A percentile compares a stretch with the other conserved stretches of the same genome.
Conservation (phyloP, 2,797 vertebrate genomes). For the Trachops cirrhosus region DNA sequence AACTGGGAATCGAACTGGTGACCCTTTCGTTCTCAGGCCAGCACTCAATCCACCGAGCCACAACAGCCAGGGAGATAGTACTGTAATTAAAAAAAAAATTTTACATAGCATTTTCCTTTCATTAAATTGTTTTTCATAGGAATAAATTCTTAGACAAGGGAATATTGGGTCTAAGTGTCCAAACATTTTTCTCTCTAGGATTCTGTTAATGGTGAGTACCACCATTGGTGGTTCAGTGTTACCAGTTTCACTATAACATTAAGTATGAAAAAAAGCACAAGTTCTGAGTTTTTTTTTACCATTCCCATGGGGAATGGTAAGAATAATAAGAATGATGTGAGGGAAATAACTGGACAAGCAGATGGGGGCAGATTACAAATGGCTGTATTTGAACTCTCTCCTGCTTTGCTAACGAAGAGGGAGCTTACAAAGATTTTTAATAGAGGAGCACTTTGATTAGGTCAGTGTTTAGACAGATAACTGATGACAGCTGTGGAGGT, state of each 20-base stretch:
- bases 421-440: background rate
- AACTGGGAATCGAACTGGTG: background rate
- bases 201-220: background rate
- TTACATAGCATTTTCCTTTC: background rate
- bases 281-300: background rate
- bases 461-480: background rate
- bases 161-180: background rate
- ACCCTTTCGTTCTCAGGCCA: background rate
- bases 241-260: background rate
- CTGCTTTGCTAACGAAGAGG: background rate
- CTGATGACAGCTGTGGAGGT: background rate
- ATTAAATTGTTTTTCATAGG: background rate
- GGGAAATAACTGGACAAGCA: background rate
- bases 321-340: background rate
- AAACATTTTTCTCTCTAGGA: background rate
- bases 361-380: background rate
- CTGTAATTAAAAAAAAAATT: background rate
- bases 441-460: background rate
- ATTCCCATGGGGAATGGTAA: too few species aligned
- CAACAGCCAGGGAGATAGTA: background rate
- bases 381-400: background rate
- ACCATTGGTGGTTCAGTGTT: background rate
- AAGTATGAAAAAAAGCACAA: background rate
- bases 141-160: conserved; percentile 17
- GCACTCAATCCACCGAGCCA: background rate